Evolutionary conservation across 1,140 invertebrate genomes (phyloP), one percentile per base, ranked within the genome.

Genomic region (Scaptodrosophila lebanonensis): DNA sequence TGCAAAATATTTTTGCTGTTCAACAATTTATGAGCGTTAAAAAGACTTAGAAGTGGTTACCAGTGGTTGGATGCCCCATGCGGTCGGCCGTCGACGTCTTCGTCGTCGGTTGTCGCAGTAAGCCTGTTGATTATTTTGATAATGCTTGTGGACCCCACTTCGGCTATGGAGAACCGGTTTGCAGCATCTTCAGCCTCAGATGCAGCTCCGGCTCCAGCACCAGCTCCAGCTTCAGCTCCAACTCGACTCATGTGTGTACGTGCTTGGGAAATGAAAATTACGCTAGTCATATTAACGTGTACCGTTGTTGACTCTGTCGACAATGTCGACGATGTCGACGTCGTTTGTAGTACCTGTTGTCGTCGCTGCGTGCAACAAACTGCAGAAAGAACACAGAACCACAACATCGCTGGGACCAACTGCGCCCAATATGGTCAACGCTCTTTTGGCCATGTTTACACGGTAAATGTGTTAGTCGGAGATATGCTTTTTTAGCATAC

Each of bases 381-480:
- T 48, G 59, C 49, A 72, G 50, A 44, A 69, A 60, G 40, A 48
- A 39, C 49, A 50, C 52, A 57, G n/a, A 56, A 56, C 43, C 49
- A 52, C 50, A 35, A 53, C 51, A 68, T 40, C 59, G 40, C 53
- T 59, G n/a, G n/a, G n/a, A n/a, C n/a, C n/a, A n/a, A 35, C 53
- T 60, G 59, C 44, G 44, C 73, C 73, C 59, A 79, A 79, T 79
- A 79, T 79, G 73, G 73, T 82, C 73, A 79, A 79, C 75, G 73
- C 75, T 79, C 73, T 79, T 82, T 82, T 82, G 50, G 69, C 73
- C 73, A 79, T 79, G 73, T 79, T 79, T 82, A 79, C 73, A 79
- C 73, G 69, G 49, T 79, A 79, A 82, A 75, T 79, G 73, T 79
- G 73, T 79, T 79, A 82, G 73, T 79, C 35, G 43, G 12, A 27